phyloP scores from a whole-genome alignment of 2,113 vertebrate species.

The Capreolus pygargus region DNA sequence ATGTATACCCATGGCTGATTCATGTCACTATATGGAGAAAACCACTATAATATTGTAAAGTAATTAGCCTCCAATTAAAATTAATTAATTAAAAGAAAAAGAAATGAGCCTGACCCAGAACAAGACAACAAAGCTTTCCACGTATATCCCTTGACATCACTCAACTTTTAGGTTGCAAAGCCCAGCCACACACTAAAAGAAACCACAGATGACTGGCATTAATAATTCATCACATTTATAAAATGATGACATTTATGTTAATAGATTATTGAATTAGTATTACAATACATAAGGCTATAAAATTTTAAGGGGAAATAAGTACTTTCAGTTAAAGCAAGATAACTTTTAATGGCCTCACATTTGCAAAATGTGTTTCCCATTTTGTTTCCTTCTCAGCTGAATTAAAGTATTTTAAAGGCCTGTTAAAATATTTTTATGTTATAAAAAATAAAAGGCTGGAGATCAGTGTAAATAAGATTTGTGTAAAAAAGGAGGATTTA shows the following conservation, averaged over 20 bases:
- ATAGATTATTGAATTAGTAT: background rate
- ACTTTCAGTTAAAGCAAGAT: background rate
- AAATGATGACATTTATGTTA: background rate
- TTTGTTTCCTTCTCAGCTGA: background rate
- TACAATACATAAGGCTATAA: slow-evolving; percentile 9
- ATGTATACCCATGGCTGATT: background rate
- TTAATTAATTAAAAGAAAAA: background rate
- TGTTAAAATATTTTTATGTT: background rate
- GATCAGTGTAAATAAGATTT: background rate
- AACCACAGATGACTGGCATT: background rate
- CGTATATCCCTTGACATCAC: background rate
- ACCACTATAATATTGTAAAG: background rate
- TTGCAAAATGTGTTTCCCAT: background rate
- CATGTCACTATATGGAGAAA: background rate
- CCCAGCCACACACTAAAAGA: background rate
- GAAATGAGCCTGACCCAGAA: background rate
- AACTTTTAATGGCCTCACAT: slow-evolving; percentile 2
- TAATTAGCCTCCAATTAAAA: background rate
- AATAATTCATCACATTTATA: background rate
- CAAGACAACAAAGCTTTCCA: background rate
- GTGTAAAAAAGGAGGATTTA: background rate
- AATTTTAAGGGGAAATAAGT: background rate
- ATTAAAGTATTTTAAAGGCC: background rate
- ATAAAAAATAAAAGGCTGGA: background rate
- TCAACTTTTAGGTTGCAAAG: background rate